phyloP scores from a whole-genome alignment of 1,140 invertebrate genomes.

The Caenorhabditis remanei region DNA sequence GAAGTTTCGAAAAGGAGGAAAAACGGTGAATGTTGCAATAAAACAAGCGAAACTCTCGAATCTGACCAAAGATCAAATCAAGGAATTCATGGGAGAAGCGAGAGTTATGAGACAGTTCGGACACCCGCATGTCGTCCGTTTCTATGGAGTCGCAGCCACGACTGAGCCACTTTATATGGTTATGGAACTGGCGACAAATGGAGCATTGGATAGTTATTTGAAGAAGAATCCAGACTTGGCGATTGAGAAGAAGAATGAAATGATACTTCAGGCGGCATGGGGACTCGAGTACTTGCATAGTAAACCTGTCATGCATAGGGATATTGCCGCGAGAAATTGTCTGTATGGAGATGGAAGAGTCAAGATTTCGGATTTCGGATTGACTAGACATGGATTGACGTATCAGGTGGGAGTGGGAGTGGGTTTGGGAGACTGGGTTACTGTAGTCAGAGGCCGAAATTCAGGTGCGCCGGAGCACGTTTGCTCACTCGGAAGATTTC shows the following conservation, averaged over 20 bases:
- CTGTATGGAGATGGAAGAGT: slow-evolving; percentile 50
- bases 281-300: slow-evolving; percentile 40
- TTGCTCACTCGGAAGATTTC: no score
- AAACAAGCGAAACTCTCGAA: slow-evolving; percentile 63
- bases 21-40: slow-evolving; percentile 64
- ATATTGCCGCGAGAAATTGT: slow-evolving; percentile 40
- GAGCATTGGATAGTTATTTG: slow-evolving; percentile 59
- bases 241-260: slow-evolving; percentile 59
- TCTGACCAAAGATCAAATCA: slow-evolving; percentile 46
- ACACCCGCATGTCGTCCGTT: slow-evolving; percentile 66
- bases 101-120: slow-evolving; percentile 65
- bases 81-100: slow-evolving; percentile 62
- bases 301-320: slow-evolving; percentile 27
- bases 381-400: background rate
- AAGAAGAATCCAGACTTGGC: slow-evolving; percentile 63
- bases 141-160: slow-evolving; percentile 66
- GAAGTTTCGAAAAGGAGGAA: slow-evolving; percentile 42
- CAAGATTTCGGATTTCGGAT: slow-evolving; percentile 70
- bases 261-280: slow-evolving; percentile 66
- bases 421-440: no score
- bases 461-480: no score
- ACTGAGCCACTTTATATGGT: slow-evolving; percentile 63
- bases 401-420: slow-evolving; percentile 9
- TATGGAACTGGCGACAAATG: slow-evolving; percentile 55
- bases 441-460: no score